Conservation (phyloP, 2,113 vertebrate species). For the Silurus glanis region DNA sequence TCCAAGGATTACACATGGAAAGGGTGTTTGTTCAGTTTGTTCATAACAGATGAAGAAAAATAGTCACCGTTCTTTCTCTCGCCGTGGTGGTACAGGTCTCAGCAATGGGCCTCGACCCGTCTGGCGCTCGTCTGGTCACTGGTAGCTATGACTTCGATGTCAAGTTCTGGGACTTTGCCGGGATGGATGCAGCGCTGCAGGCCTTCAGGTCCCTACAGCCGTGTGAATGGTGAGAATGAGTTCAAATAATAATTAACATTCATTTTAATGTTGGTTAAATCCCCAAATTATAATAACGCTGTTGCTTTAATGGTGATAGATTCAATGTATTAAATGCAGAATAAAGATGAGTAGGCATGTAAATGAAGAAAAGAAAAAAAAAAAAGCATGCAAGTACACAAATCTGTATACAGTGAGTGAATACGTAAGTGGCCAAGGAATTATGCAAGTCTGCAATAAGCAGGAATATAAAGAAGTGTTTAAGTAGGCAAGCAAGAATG, state of each 20-base stretch:
- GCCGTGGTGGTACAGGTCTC: constrained; percentile 79
- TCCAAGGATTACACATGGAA: no score
- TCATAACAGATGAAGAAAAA: not conserved
- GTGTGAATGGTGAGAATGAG: constrained; percentile 85
- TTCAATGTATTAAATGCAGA: not conserved
- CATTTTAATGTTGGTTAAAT: no score
- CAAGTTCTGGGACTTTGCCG: constrained; percentile 97
- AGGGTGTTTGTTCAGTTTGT: no score
- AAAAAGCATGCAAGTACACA: not conserved
- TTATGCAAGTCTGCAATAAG: not conserved
- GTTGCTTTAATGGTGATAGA: not conserved
- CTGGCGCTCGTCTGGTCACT: constrained; percentile 91
- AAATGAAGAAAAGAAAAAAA: not conserved
- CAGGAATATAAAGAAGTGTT: not conserved
- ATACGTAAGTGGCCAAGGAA: not conserved
- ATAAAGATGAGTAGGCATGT: not conserved
- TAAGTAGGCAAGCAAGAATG: not conserved
- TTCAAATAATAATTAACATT: not conserved
- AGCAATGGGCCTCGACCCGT: constrained; percentile 90
- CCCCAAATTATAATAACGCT: no score
- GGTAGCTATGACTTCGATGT: constrained; percentile 93
- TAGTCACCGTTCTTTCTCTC: not conserved
- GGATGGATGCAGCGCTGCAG: constrained; percentile 92
- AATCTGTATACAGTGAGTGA: not conserved
- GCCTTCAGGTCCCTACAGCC: constrained; percentile 93